These are phyloP conservation scores for Drosophila colorata DNA, from an alignment of 2,888 invertebrate species.

Conservation along the genomic window DNA sequence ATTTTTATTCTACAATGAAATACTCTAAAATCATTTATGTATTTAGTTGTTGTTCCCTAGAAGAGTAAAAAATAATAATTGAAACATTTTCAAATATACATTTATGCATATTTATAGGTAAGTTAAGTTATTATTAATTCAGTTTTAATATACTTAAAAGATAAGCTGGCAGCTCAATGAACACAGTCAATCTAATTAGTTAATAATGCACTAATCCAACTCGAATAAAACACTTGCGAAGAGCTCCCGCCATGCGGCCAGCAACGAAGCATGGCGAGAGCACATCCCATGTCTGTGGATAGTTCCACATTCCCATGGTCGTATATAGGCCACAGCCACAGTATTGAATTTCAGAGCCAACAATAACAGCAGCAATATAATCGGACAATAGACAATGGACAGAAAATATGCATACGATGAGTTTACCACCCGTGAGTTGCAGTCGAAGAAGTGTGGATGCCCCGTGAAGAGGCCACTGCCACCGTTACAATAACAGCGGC, in stretches of 20 bases:
- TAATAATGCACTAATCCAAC: slow-evolving; percentile 36
- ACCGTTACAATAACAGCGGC: slow-evolving; percentile 65
- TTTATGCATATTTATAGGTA: not conserved
- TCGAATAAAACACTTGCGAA: slow-evolving; percentile 25
- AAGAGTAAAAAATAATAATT: not conserved
- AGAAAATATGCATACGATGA: slow-evolving; percentile 54
- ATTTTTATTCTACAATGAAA: too few relatives aligned
- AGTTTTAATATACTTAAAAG: not conserved
- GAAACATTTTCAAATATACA: not conserved
- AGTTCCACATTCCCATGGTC: slow-evolving; percentile 38
- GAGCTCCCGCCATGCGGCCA: slow-evolving; percentile 27
- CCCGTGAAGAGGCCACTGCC: slow-evolving; percentile 73
- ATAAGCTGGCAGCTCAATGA: slow-evolving; percentile 21
- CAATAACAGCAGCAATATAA: slow-evolving; percentile 25
- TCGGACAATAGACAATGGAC: slow-evolving; percentile 34
- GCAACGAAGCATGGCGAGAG: slow-evolving; percentile 40
- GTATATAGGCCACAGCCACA: slow-evolving; percentile 45
- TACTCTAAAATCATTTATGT: not conserved
- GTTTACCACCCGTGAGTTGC: slow-evolving; percentile 54
- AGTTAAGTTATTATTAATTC: not conserved
- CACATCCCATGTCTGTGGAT: slow-evolving; percentile 14
- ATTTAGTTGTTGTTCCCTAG: too few relatives aligned
- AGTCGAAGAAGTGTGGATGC: slow-evolving; percentile 66
- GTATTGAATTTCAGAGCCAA: slow-evolving; percentile 45
- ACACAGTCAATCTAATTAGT: slow-evolving; percentile 33